Percentiles rank a stretch among this genome's conserved stretches.
phyloP scores from a whole-genome alignment of 2,113 vertebrate species.

The Pelecanus crispus region DNA sequence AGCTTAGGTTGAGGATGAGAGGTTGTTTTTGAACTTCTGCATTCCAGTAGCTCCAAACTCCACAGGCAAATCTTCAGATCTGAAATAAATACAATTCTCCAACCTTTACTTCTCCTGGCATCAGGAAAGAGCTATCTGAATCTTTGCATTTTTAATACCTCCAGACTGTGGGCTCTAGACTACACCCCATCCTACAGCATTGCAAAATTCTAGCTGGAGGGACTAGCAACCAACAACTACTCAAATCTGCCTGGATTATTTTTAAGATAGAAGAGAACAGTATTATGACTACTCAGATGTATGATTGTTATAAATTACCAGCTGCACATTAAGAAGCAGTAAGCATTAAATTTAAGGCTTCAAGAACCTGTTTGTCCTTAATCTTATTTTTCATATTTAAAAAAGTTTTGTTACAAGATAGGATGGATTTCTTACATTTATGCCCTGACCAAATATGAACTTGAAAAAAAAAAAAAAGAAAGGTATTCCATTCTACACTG shows the following conservation, averaged over 20 bases:
- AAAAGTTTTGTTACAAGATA: background rate
- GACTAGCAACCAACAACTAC: background rate
- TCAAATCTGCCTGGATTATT: background rate
- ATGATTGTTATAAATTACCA: background rate
- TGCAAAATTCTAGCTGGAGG: conserved; percentile 20
- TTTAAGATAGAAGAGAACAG: background rate
- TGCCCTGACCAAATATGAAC: background rate
- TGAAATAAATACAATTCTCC: background rate
- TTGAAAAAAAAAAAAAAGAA: background rate
- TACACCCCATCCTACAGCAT: background rate
- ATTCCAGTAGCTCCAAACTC: background rate
- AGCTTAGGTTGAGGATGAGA: background rate
- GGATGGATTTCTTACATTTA: background rate
- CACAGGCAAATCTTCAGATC: background rate
- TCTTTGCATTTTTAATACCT: background rate
- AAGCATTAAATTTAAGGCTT: background rate
- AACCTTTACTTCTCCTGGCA: background rate
- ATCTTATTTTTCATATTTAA: background rate
- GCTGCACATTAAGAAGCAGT: background rate
- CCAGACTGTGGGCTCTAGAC: background rate
- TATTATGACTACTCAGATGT: background rate
- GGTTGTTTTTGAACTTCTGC: background rate
- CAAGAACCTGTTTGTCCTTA: background rate
- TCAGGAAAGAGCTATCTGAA: background rate
- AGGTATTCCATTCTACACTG: background rate